Evolutionary conservation across 2,113 vertebrate species (phyloP).

Genomic region (Dunckerocampus dactyliophorus): DNA sequence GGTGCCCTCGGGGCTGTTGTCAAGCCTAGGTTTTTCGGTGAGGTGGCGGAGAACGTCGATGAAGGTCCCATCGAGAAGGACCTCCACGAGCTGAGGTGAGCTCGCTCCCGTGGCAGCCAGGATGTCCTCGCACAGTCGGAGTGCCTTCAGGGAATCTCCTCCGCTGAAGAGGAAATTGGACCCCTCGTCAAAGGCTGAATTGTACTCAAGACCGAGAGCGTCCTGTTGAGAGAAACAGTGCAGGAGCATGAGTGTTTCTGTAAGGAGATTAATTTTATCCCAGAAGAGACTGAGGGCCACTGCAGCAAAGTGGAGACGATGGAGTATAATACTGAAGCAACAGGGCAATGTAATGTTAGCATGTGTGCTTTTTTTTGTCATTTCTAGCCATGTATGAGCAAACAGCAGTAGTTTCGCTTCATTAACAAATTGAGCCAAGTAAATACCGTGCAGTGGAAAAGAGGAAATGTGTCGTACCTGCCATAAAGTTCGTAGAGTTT

Average conservation of each 20-base stretch:
- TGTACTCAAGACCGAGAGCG: conserved; percentile 70
- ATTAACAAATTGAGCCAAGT: too few relatives aligned
- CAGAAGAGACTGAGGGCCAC: too few relatives aligned
- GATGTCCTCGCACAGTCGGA: conserved; percentile 78
- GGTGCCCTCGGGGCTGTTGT: conserved; percentile 31
- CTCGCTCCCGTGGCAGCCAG: conserved; percentile 66
- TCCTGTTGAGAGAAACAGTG: conserved; percentile 62
- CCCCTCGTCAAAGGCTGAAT: conserved; percentile 64
- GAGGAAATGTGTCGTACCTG: conserved; percentile 74
- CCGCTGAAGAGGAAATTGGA: conserved; percentile 83
- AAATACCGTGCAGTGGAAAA: too few relatives aligned
- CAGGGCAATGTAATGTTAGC: too few relatives aligned
- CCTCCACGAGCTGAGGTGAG: conserved; percentile 80
- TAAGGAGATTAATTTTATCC: too few relatives aligned
- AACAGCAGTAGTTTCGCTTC: too few relatives aligned
- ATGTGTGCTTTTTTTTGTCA: too few relatives aligned
- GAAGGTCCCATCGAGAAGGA: conserved; percentile 79
- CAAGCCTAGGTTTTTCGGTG: conserved; percentile 28
- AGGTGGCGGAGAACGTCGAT: conserved; percentile 75
- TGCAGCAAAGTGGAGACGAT: too few relatives aligned
- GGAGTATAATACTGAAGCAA: too few relatives aligned
- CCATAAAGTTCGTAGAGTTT: conserved; percentile 81
- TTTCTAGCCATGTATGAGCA: too few relatives aligned
- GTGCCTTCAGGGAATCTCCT: conserved; percentile 87
- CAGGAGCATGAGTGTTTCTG: too few relatives aligned